Base-by-base conservation (phyloP, 2,888 invertebrate species). In the Rhagophthalmus giganteus region DNA sequence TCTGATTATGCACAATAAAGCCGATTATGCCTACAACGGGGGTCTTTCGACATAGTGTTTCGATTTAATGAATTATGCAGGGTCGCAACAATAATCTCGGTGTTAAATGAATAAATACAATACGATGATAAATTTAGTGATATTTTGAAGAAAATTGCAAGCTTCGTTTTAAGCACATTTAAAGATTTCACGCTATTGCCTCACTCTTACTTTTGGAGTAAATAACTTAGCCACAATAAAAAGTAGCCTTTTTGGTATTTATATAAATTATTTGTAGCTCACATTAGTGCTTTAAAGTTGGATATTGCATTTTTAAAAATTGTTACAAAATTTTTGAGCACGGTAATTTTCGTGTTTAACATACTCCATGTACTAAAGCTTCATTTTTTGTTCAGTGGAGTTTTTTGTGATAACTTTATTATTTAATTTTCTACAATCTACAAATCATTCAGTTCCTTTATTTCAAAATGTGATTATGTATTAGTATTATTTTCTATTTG, bases 1-100 rank as follows among this genome's bases (percentile, higher is more conserved):
- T 68, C 84, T 99, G 50, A 92, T 99, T 57, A 98, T 99, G 97
- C 98, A 98, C 79, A 98, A 98, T 78, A 98, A 98, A 80, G 98
- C 98, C 26, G 98, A 97, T 75, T 98, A 98, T 76, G 94, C 97
- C 37, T 98, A 96, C 77, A 90, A 94, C 67, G 94, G 93, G 51
- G 90, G 90, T 60, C 61, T 73, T 62, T 62, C 65, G n/a, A 59
- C 64, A 56, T 64, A 65, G 56, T 15, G 39, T 51, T 33, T 13
- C 8, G 31, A 12, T 8, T 3, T 3, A 20, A 20, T 20, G 7
- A 20, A 20, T 20, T 20, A 20, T 31, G 50, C 52, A 46, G 46
- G 46, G 52, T 52, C 39, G 32, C 38, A 33, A 51, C 44, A 45
- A 47, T 47, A 47, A 47, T 39, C 10, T 45, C 28, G 27, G 25